Conservation (phyloP, 1,140 invertebrate species). For the Cydia strobilella region DNA sequence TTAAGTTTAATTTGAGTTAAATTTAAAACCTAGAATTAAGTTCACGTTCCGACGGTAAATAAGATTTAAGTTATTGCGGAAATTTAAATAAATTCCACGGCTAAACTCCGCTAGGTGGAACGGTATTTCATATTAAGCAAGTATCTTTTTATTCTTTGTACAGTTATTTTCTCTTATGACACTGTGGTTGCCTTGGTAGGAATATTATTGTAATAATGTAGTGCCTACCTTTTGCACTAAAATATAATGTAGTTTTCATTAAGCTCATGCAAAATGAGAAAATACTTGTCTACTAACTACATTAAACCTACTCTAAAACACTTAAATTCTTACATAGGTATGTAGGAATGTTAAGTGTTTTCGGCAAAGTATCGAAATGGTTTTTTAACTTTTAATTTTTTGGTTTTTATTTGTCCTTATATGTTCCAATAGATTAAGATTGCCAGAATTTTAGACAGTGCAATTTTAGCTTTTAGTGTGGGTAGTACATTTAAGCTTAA, state of each 20-base stretch:
- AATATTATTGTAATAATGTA: constrained; percentile 9
- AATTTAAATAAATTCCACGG: constrained; percentile 32
- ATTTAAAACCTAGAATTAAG: constrained; percentile 33
- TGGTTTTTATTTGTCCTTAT: too few species aligned
- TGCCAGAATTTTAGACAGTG: too few species aligned
- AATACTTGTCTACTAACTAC: neutral
- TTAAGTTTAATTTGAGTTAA: constrained; percentile 43
- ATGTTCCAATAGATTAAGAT: too few species aligned
- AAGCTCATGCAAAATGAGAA: neutral
- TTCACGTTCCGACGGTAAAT: constrained; percentile 23
- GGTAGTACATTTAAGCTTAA: neutral
- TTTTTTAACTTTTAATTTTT: too few species aligned
- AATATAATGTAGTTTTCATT: neutral
- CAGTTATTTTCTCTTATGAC: constrained; percentile 13
- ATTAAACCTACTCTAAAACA: too few species aligned
- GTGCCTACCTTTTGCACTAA: neutral
- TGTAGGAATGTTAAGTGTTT: too few species aligned
- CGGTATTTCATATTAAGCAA: constrained; percentile 21
- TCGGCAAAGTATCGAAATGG: too few species aligned
- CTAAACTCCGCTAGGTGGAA: constrained; percentile 12
- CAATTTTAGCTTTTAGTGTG: too few species aligned
- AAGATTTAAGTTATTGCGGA: constrained; percentile 32
- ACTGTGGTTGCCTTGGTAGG: constrained; percentile 4
- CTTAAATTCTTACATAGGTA: too few species aligned
- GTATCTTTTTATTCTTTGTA: constrained; percentile 5